phyloP scores from a whole-genome alignment of 1,140 invertebrate genomes.

The Cydia strobilella region DNA sequence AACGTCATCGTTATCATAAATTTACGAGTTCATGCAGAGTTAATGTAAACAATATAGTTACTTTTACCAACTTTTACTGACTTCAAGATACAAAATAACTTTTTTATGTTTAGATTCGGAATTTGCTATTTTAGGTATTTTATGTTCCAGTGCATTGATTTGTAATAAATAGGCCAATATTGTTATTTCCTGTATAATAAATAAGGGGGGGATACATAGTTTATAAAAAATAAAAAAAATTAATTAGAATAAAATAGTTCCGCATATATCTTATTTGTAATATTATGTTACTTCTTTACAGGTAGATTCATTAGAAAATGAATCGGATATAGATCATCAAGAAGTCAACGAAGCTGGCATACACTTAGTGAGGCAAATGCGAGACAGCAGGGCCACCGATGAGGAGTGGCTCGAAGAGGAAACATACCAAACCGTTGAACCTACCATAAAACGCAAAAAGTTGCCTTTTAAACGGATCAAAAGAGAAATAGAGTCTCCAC shows the following conservation, averaged over 20 bases:
- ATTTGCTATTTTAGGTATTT: too few relatives aligned
- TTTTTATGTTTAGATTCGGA: too few relatives aligned
- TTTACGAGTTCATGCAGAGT: background rate
- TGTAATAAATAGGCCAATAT: background rate
- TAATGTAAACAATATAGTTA: background rate
- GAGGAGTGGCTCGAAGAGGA: constrained; percentile 75
- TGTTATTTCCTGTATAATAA: background rate
- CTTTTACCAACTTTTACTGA: background rate
- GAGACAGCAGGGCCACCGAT: constrained; percentile 51
- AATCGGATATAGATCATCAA: constrained; percentile 54
- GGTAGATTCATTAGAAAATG: constrained; percentile 65
- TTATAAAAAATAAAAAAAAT: too few relatives aligned
- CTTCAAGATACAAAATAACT: background rate
- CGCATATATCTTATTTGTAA: background rate
- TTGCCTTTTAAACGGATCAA: constrained; percentile 63
- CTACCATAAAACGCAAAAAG: constrained; percentile 56
- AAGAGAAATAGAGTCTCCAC: constrained; percentile 55
- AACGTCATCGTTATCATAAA: constrained; percentile 14
- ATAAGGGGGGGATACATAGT: background rate
- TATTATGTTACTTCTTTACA: constrained; percentile 43
- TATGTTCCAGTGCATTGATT: background rate
- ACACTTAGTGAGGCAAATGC: constrained; percentile 61
- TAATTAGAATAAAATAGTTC: too few relatives aligned
- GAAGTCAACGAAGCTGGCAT: constrained; percentile 55
- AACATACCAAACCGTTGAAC: constrained; percentile 56